Conservation (phyloP, 2,113 vertebrate species). For the Nesogale talazaci region DNA sequence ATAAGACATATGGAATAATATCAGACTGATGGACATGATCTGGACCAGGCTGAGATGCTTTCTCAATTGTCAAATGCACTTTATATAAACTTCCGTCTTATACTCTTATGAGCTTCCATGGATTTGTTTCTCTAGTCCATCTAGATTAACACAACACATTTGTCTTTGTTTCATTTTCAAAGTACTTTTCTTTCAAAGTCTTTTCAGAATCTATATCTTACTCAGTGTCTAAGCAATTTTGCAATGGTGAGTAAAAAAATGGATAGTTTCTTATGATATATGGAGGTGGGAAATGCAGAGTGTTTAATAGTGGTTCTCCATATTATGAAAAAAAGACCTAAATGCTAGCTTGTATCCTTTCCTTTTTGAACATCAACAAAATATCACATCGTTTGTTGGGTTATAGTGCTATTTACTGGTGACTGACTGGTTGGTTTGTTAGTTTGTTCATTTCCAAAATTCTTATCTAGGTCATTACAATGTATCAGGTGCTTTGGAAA, state of each 20-base stretch:
- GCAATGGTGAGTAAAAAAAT: background rate
- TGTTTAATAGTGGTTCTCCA: background rate
- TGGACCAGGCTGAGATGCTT: no score
- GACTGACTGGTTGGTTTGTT: background rate
- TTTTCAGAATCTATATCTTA: constrained; percentile 33
- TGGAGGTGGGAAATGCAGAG: background rate
- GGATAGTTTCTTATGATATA: background rate
- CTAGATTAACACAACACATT: background rate
- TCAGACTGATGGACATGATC: no score
- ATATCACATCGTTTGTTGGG: background rate
- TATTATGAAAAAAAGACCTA: background rate
- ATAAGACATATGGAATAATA: no score
- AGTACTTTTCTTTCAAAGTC: constrained; percentile 25
- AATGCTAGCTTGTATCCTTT: background rate
- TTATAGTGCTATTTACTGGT: background rate
- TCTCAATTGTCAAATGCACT: no score
- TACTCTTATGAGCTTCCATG: no score
- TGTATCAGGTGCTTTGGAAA: background rate
- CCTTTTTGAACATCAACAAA: background rate
- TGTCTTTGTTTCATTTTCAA: constrained; percentile 13
- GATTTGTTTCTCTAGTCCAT: no score
- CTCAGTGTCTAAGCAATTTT: background rate
- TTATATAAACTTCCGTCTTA: no score
- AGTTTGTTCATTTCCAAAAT: background rate
- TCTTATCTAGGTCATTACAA: background rate